Evolutionary conservation across 2,113 vertebrate genomes (phyloP), one percentile per base, ranked within the genome.

Genomic region (Hippocampus mohnikei): DNA sequence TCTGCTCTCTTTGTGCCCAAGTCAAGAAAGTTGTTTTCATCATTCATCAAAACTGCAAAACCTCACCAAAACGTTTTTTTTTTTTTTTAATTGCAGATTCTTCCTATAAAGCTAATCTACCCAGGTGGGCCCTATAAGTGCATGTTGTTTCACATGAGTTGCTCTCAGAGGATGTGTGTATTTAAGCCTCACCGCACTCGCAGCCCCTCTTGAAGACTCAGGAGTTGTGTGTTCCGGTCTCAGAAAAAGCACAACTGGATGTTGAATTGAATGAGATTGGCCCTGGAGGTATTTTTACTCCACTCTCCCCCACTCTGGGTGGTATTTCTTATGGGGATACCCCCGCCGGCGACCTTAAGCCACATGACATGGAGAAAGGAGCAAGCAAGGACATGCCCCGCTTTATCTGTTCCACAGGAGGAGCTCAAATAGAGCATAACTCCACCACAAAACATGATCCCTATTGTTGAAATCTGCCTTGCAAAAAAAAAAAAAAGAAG

Each of bases 381-480:
- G 81, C 91, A 89, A 68, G 91, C 73, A 64, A 50, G 71, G 87
- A 84, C 92, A 77, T 67, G 90, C 79, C 67, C 48, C 68, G 69
- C 75, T 88, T 87, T 91, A 90, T 91, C 86, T 89, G 60, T 44
- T 77, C 66, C 53, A 3, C 71, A 66, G 69, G 73, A 68, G 73
- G 60, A 72, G 76, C 82, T 82, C 66, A 72, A 66, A 79, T 71
- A 75, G 80, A 53, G 61, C 87, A 87, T 85, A 83, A 84, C 76
- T 81, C 68, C 21, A 42, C 76, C 5, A 44, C 76, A 89, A 74
- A 50, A 91, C 89, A 91, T 84, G 68, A 81, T 55, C n/a, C 0
- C 81, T 70, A 83, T 92, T 92, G 91, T 92, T 85, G 29, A 50
- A 40, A 79, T 81, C 66, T 16, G 79, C 80, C 87, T 78, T 71